phyloP scores from a whole-genome alignment of 2,888 invertebrate species.

The Girardia tigrina region DNA sequence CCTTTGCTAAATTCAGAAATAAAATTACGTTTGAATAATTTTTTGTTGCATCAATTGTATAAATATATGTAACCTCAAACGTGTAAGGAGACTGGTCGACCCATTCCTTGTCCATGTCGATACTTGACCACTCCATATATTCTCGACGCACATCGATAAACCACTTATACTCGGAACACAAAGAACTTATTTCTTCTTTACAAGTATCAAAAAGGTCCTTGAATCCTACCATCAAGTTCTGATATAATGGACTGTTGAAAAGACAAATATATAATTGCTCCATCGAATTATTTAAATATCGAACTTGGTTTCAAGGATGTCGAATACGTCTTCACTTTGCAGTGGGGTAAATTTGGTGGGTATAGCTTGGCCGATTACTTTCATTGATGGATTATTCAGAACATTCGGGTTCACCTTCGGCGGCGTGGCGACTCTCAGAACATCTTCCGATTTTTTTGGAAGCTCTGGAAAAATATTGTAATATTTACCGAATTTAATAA shows the following conservation, averaged over 20 bases:
- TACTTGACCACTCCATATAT: neutral
- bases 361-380: neutral
- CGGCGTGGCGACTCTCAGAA: neutral
- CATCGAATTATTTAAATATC: no score
- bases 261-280: no score
- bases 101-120: neutral
- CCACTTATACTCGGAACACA: neutral
- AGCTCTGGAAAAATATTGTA: no score
- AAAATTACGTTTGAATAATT: neutral
- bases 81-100: neutral
- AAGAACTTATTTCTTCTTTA: neutral
- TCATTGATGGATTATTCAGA: neutral
- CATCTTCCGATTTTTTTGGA: neutral
- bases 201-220: neutral
- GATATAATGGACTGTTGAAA: neutral
- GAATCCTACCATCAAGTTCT: neutral
- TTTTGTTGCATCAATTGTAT: neutral
- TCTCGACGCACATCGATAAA: neutral
- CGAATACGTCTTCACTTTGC: neutral
- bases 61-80: neutral
- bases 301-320: neutral
- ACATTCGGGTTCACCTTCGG: neutral
- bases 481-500: no score
- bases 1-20: neutral
- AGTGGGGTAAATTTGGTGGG: neutral